These are phyloP conservation scores for Ganaspis brasiliensis DNA, from an alignment of 2,888 invertebrate genomes.

Conservation along the genomic window DNA sequence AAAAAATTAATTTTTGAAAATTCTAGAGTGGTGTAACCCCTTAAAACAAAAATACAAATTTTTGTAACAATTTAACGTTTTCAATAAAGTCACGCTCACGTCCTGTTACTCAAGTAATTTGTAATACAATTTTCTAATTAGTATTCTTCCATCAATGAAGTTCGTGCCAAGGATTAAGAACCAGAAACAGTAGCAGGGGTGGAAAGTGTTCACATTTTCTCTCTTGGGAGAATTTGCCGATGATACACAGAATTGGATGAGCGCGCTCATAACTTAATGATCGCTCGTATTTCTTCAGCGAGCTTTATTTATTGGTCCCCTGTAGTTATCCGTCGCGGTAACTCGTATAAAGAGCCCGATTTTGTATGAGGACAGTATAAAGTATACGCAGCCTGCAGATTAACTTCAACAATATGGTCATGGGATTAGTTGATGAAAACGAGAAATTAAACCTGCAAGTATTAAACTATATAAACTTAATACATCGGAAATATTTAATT, in stretches of 20 bases:
- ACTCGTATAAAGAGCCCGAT: conserved; percentile 44
- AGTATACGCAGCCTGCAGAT: conserved; percentile 26
- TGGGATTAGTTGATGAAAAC: conserved; percentile 19
- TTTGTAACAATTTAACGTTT: too few relatives aligned
- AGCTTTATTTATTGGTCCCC: conserved; percentile 63
- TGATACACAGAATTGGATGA: conserved; percentile 60
- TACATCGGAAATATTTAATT: too few relatives aligned
- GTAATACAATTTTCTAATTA: too few relatives aligned
- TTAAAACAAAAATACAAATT: too few relatives aligned
- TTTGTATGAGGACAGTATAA: conserved; percentile 24
- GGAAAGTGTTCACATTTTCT: conserved; percentile 51
- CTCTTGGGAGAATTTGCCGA: conserved; percentile 64
- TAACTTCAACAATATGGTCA: conserved; percentile 3
- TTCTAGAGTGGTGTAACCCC: too few relatives aligned
- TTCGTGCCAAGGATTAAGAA: not conserved
- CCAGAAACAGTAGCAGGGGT: conserved; percentile 24
- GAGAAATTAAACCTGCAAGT: not conserved
- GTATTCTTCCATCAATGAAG: too few relatives aligned
- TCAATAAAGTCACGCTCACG: too few relatives aligned
- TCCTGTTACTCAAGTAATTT: too few relatives aligned
- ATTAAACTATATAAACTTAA: not conserved
- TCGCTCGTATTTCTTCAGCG: conserved; percentile 63
- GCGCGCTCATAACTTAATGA: conserved; percentile 67
- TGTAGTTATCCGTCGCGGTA: conserved; percentile 55
- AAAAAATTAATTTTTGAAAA: too few relatives aligned